These are phyloP conservation scores for Pheucticus melanocephalus DNA, from an alignment of 2,113 vertebrate species.

Conservation along the genomic window DNA sequence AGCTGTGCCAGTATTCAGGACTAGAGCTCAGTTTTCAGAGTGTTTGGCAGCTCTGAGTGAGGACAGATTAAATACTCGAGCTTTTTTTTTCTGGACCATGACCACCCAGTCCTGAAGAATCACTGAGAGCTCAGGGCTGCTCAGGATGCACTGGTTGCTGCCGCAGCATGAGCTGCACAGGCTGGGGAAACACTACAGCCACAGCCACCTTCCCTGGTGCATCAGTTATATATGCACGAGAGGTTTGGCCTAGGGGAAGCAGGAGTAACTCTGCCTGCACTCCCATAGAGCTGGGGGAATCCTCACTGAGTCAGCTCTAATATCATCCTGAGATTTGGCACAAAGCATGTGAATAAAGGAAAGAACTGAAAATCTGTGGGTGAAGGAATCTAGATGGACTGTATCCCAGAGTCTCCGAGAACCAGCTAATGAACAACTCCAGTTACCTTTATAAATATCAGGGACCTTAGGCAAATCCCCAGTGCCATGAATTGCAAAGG, in stretches of 20 bases:
- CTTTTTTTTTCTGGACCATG: not conserved
- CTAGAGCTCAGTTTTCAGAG: not conserved
- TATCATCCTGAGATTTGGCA: not conserved
- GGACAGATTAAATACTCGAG: not conserved
- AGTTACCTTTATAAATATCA: constrained; percentile 39
- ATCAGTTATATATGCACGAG: not conserved
- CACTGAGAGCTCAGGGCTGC: not conserved
- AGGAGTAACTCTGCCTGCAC: not conserved
- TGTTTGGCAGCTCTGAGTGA: not conserved
- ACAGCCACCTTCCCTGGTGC: not conserved
- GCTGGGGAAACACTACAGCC: not conserved
- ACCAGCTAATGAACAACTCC: constrained; percentile 24
- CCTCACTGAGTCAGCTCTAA: not conserved
- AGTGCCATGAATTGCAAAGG: constrained; percentile 17
- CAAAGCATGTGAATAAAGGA: not conserved
- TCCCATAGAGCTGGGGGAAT: not conserved
- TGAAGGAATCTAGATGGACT: constrained; percentile 19
- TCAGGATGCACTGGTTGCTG: not conserved
- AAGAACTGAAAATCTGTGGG: not conserved
- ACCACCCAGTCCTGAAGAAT: not conserved
- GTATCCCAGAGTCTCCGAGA: constrained; percentile 21
- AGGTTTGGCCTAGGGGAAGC: not conserved
- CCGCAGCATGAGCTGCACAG: not conserved
- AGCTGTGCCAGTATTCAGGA: not conserved
- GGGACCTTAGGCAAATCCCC: not conserved